Evolutionary conservation across 2,888 invertebrate species (phyloP), one percentile per base, ranked within the genome.

Genomic region (Trisateles emortualis): DNA sequence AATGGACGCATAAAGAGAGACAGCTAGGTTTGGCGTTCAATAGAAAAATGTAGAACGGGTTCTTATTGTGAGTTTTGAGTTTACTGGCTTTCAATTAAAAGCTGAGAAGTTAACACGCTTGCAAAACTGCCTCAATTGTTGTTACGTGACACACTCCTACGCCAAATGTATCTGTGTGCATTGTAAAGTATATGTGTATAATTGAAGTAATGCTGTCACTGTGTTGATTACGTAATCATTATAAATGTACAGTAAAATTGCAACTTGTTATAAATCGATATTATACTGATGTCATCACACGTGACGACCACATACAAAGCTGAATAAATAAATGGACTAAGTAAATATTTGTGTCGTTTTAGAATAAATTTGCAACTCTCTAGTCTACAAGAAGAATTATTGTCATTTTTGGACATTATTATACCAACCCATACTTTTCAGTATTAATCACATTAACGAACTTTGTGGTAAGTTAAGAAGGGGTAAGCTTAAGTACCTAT

Each of bases 71-170:
- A 61, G 54, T 65, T 68, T 64, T 55, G 56, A 64, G 71, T 74
- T 67, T 56, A 62, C 64, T 63, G 68, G 70, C 67, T 64, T 62
- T 59, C 50, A 62, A 74, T 78, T 63, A 68, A 66, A 72, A 65
- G 63, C 39, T 51, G 48, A 44, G 55, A 49, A 52, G 43, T 59
- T 52, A 60, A 60, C 55, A 50, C 49, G 48, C 62, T 76, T 77
- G 62, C 70, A 55, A 64, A 69, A 66, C 53, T 59, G 48, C 55
- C 39, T 60, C 50, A 41, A 45, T 52, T 44, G 52, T 52, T 42
- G 52, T 58, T 56, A 56, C 48, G 50, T 55, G 57, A 48, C 29
- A 30, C 52, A 49, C 51, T 39, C 45, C 49, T 58, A 52, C 58
- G 35, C 42, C 22, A 46, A 43, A 51, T 53, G 47, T 39, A 43